A percentile compares a stretch with the other conserved stretches of the same genome.
These are phyloP conservation scores for Apeltes quadracus DNA, from an alignment of 2,113 vertebrate genomes.

Conservation along the genomic window DNA sequence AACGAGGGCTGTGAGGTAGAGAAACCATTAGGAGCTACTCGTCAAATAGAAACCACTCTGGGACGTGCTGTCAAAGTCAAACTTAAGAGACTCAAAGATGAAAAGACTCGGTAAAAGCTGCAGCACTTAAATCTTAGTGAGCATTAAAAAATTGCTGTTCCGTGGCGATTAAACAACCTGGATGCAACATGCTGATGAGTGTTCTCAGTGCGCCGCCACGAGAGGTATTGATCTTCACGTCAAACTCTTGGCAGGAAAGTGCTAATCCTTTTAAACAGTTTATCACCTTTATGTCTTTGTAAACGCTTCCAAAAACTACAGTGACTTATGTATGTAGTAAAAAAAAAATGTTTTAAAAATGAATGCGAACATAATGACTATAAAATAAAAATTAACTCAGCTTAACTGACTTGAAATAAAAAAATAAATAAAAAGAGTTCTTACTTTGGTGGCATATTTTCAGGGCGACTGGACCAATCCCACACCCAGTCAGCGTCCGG, in stretches of 20 bases:
- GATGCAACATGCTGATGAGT: background rate
- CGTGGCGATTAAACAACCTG: background rate
- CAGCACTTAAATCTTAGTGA: background rate
- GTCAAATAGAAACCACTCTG: constrained; percentile 31
- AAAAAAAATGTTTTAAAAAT: background rate
- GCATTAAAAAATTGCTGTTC: constrained; percentile 1
- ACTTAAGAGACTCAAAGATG: background rate
- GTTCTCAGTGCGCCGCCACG: background rate
- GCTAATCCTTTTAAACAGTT: background rate
- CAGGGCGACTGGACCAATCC: constrained; percentile 84
- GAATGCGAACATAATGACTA: background rate
- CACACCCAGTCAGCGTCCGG: constrained; percentile 79
- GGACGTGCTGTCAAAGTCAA: constrained; percentile 24
- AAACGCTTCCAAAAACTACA: background rate
- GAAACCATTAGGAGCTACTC: constrained; percentile 35
- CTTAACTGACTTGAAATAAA: background rate
- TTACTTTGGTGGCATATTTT: constrained; percentile 83
- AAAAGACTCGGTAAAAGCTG: background rate
- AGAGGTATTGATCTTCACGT: background rate
- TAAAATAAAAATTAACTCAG: background rate
- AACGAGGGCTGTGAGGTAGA: constrained; percentile 12
- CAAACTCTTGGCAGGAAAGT: background rate
- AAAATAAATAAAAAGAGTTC: constrained; percentile 16
- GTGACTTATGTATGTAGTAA: background rate
- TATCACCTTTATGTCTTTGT: background rate